These are phyloP conservation scores for Melanotaenia maccullochi DNA, from an alignment of 2,797 vertebrate genomes.

Conservation along the genomic window DNA sequence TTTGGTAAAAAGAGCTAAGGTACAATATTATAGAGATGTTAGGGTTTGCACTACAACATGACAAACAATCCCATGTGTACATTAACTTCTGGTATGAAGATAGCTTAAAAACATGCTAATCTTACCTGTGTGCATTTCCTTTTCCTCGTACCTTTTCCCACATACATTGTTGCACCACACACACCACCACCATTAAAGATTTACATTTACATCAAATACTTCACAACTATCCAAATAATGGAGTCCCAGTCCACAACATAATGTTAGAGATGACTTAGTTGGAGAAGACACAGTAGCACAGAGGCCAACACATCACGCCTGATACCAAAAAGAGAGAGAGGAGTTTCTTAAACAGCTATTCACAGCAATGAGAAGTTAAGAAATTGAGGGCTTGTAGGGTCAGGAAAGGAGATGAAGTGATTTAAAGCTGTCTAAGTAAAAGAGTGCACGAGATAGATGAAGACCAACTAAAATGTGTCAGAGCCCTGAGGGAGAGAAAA, in stretches of 20 bases:
- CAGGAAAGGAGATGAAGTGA: neutral
- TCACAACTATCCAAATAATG: neutral
- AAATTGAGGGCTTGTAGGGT: constrained; percentile 10
- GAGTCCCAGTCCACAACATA: neutral
- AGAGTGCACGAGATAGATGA: constrained; percentile 18
- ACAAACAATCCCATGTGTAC: neutral
- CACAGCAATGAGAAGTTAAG: constrained; percentile 18
- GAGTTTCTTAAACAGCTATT: constrained; percentile 1
- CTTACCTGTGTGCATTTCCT: neutral
- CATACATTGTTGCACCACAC: neutral
- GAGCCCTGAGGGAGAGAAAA: constrained; percentile 27
- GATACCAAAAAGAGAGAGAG: constrained; percentile 8
- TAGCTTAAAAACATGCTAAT: neutral
- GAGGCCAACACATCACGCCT: neutral
- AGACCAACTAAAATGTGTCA: constrained; percentile 35
- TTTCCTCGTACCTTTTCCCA: neutral
- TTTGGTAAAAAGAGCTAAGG: neutral
- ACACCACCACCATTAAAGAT: neutral
- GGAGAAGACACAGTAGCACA: constrained; percentile 5
- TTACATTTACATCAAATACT: neutral
- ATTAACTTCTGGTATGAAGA: neutral
- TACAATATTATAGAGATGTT: neutral
- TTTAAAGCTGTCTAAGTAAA: constrained; percentile 26
- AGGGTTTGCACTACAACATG: neutral
- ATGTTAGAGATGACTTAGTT: constrained; percentile 10